Percentiles rank a stretch among this genome's conserved stretches.
phyloP scores from a whole-genome alignment of 1,140 invertebrate species.

The Araneus ventricosus region DNA sequence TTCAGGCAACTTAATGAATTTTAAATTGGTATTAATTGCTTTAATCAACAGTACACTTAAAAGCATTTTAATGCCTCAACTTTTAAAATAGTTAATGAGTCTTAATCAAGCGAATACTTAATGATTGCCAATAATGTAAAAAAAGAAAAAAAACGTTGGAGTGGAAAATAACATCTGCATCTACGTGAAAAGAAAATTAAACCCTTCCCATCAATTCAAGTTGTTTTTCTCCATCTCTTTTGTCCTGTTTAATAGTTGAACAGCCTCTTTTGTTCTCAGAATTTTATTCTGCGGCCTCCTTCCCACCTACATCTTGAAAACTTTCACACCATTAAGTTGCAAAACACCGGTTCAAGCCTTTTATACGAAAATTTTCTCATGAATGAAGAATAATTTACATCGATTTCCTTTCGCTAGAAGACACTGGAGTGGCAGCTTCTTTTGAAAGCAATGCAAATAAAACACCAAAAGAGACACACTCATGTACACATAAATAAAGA shows the following conservation, averaged over 20 bases:
- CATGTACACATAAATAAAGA: not conserved
- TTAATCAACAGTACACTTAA: not conserved
- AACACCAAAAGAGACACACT: constrained; percentile 22
- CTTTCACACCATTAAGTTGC: constrained; percentile 17
- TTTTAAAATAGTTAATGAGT: not conserved
- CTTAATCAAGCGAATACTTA: not conserved
- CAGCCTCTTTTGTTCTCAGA: not conserved
- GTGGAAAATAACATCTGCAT: not conserved
- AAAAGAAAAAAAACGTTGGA: not conserved
- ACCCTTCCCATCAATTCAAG: not conserved
- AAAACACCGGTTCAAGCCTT: constrained; percentile 14
- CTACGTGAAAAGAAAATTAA: not conserved
- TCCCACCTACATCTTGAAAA: not conserved
- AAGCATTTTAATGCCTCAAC: not conserved
- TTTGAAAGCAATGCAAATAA: constrained; percentile 62
- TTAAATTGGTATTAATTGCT: not conserved
- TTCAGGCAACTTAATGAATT: not conserved
- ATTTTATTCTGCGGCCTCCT: not conserved
- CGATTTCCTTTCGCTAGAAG: constrained; percentile 45
- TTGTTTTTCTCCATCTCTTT: constrained; percentile 19
- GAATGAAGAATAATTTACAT: constrained; percentile 40
- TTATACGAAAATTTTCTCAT: constrained; percentile 1
- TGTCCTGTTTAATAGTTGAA: not conserved
- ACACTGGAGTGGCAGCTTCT: constrained; percentile 27
- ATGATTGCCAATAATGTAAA: not conserved